These are phyloP conservation scores for Petrocephalus microphthalmus DNA, from an alignment of 2,113 vertebrate species.

Conservation along the genomic window DNA sequence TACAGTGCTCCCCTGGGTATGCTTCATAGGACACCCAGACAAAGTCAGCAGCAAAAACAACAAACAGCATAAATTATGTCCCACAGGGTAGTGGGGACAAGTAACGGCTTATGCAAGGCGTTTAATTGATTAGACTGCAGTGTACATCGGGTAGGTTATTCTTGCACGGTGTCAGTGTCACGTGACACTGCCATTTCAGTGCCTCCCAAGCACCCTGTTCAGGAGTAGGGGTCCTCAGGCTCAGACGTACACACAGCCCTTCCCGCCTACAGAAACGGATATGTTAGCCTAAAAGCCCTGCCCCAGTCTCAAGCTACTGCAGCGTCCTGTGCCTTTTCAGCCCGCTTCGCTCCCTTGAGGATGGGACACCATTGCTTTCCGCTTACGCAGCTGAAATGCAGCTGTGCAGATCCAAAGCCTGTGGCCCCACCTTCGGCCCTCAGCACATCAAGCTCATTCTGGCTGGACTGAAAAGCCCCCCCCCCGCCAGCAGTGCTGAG, in stretches of 20 bases:
- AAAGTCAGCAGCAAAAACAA: neutral
- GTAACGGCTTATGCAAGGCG: neutral
- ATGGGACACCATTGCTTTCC: neutral
- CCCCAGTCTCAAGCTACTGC: neutral
- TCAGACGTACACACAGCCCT: neutral
- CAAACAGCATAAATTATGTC: neutral
- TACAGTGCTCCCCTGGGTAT: neutral
- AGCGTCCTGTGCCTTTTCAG: too few relatives aligned
- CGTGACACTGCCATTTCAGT: too few relatives aligned
- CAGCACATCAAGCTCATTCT: neutral
- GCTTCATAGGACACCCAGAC: neutral
- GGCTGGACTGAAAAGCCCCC: neutral
- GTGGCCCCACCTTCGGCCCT: neutral
- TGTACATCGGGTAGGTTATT: neutral
- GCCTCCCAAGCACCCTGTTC: neutral
- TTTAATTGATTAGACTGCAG: neutral
- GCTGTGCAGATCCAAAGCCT: neutral
- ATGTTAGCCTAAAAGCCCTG: neutral
- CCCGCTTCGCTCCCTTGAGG: neutral
- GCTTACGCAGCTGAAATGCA: neutral
- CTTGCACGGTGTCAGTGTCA: neutral
- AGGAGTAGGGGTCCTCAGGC: neutral
- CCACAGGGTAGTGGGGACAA: neutral
- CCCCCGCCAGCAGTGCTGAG: neutral
- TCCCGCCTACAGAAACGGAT: neutral